A percentile compares a stretch with the other conserved stretches of the same genome.
These are phyloP conservation scores for Apodemia duryi DNA, from an alignment of 2,888 invertebrate genomes.

Conservation along the genomic window DNA sequence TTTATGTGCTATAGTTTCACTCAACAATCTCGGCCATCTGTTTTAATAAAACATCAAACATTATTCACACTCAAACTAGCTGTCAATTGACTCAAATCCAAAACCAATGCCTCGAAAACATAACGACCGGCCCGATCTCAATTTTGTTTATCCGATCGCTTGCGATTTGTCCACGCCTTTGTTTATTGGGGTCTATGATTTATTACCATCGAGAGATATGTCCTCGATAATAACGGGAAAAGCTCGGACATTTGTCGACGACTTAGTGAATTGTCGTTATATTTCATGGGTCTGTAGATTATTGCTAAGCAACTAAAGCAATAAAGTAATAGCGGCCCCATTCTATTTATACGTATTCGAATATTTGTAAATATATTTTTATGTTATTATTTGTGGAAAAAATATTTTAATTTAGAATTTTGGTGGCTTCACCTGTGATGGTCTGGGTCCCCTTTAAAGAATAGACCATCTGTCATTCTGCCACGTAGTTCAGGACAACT, in stretches of 20 bases:
- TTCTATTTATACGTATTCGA: neutral
- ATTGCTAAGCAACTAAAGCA: neutral
- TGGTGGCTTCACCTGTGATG: too few species aligned
- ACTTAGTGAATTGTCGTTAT: constrained; percentile 6
- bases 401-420: too few species aligned
- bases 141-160: constrained; percentile 6
- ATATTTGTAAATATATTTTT: too few species aligned
- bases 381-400: too few species aligned
- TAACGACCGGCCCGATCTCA: constrained; percentile 11
- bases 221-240: constrained; percentile 10
- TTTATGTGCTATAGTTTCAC: too few species aligned
- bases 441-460: too few species aligned
- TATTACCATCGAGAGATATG: constrained; percentile 14
- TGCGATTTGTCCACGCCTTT: constrained; percentile 19
- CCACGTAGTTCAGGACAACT: too few species aligned
- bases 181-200: constrained; percentile 25
- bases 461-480: too few species aligned
- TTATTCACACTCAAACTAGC: neutral
- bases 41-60: neutral
- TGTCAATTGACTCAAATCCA: neutral
- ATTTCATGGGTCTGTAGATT: neutral
- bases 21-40: neutral
- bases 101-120: neutral
- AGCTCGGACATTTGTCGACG: constrained; percentile 22
- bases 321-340: constrained; percentile 16